Evolutionary conservation across 2,113 vertebrate genomes (phyloP).

Genomic region (Podilymbus podiceps): DNA sequence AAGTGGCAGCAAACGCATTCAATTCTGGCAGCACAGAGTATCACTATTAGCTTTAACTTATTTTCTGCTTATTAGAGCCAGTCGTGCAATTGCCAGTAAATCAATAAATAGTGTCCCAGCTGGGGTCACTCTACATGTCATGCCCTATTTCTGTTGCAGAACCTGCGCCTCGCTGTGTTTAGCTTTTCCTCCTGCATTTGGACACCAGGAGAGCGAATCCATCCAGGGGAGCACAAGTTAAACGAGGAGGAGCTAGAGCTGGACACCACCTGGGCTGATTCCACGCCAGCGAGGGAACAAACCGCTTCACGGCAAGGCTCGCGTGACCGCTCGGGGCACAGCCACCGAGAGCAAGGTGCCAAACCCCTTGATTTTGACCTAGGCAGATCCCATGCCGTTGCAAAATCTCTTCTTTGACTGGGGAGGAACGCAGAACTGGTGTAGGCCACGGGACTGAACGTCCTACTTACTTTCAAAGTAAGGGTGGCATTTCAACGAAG

Average conservation of each 20-base stretch:
- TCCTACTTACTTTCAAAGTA: neutral
- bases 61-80: neutral
- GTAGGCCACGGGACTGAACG: neutral
- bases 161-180: neutral
- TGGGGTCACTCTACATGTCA: neutral
- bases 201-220: neutral
- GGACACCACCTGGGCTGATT: neutral
- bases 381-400: neutral
- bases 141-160: neutral
- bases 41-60: neutral
- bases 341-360: neutral
- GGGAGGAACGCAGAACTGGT: neutral
- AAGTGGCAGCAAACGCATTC: neutral
- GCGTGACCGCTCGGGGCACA: accelerated
- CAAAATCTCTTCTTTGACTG: neutral
- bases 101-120: neutral
- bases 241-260: neutral
- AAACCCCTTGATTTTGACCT: neutral
- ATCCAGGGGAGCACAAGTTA: neutral
- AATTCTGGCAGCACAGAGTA: neutral
- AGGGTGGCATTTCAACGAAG: neutral
- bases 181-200: neutral
- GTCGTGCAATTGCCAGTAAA: neutral
- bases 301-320: neutral
- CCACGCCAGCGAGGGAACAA: accelerated